Conservation (phyloP, 2,113 vertebrate species). For the Himantopus leucocephalus region DNA sequence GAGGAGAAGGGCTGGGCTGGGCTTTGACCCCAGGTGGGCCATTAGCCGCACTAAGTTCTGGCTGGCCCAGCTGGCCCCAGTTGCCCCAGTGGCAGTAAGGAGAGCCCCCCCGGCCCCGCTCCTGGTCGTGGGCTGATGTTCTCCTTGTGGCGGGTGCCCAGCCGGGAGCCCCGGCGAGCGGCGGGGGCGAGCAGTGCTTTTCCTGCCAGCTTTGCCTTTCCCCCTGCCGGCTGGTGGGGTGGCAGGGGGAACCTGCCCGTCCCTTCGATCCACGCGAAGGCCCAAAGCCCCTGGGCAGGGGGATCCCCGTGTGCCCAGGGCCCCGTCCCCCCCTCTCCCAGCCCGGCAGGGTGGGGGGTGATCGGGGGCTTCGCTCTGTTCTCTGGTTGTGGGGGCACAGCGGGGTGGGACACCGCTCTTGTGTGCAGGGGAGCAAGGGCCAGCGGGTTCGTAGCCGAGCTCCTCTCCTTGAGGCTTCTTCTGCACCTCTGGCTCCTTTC, state of each 20-base stretch:
- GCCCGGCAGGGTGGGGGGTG: neutral
- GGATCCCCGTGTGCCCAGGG: neutral
- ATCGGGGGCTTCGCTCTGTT: neutral
- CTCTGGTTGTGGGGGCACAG: neutral
- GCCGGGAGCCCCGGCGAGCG: neutral
- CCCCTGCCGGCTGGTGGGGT: neutral
- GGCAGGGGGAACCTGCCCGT: neutral
- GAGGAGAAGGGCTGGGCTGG: neutral
- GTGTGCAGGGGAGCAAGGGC: neutral
- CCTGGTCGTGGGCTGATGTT: neutral
- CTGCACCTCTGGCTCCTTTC: neutral
- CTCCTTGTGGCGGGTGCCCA: neutral
- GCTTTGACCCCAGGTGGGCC: neutral
- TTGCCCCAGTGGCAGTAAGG: neutral
- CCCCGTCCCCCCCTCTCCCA: fast-evolving
- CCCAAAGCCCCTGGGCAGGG: neutral
- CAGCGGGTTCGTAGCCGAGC: neutral
- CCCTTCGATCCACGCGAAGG: neutral
- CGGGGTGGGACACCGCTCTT: neutral
- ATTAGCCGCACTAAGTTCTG: neutral
- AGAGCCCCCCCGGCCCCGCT: neutral
- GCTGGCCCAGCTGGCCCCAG: neutral
- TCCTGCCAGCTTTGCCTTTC: neutral
- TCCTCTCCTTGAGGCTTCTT: neutral
- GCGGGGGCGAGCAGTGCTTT: neutral